Conservation (phyloP, 2,113 vertebrate species). For the Apteryx owenii region DNA sequence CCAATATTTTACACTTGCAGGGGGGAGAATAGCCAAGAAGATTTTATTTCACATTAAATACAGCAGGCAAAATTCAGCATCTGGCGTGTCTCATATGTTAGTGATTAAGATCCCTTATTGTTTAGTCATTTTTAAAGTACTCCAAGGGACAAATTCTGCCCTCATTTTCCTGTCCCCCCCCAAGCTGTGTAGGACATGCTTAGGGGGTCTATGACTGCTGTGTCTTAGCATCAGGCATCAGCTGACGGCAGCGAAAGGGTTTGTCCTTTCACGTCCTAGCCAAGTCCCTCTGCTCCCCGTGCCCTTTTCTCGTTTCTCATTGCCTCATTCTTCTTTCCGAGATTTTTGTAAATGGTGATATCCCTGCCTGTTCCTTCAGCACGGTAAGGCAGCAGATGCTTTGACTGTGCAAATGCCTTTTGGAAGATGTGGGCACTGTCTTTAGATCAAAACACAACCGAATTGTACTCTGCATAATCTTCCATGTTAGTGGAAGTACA, state of each 20-base stretch:
- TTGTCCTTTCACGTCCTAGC: background rate
- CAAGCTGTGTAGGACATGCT: background rate
- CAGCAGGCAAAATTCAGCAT: conserved; percentile 19
- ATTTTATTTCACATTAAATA: conserved; percentile 43
- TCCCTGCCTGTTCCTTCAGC: background rate
- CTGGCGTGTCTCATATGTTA: conserved; percentile 38
- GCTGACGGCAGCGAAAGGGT: background rate
- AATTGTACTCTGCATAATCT: background rate
- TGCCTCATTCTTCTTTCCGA: background rate
- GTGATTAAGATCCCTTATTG: conserved; percentile 29
- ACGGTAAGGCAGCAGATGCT: background rate
- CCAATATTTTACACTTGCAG: conserved; percentile 27
- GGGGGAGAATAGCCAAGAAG: conserved; percentile 4
- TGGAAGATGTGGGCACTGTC: background rate
- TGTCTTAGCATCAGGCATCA: background rate
- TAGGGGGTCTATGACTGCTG: background rate
- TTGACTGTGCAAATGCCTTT: background rate
- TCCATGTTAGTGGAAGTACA: background rate
- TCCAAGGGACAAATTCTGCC: conserved; percentile 14
- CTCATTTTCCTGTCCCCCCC: background rate
- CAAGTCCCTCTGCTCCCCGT: background rate
- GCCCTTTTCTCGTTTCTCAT: background rate
- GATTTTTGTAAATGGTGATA: background rate
- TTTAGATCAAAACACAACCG: background rate
- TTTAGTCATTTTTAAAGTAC: conserved; percentile 21